Percentiles rank a stretch among this genome's conserved stretches.
Conservation (phyloP, 2,888 invertebrate species). For the Sminthurinus aureus region DNA sequence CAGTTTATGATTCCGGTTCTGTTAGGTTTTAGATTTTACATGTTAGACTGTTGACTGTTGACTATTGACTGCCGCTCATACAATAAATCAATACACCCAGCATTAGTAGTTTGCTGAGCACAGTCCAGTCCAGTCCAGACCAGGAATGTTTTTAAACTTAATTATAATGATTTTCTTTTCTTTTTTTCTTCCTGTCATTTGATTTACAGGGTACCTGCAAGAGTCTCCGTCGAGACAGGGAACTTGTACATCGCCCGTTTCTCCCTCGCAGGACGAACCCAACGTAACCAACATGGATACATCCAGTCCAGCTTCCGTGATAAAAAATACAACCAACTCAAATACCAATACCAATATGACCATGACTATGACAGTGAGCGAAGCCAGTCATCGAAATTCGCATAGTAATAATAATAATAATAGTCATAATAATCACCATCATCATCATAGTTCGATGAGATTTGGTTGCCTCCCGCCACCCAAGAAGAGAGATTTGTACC, state of each 20-base stretch:
- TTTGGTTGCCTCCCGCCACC: slow-evolving; percentile 71
- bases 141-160: too few species aligned
- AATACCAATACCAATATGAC: too few species aligned
- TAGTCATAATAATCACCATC: neutral
- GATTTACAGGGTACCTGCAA: slow-evolving; percentile 56
- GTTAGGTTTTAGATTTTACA: too few species aligned
- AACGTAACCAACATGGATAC: slow-evolving; percentile 57
- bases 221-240: slow-evolving; percentile 62
- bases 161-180: too few species aligned
- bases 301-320: slow-evolving; percentile 44
- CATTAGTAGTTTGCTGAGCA: too few species aligned
- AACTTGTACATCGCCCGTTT: slow-evolving; percentile 68
- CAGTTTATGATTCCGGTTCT: too few species aligned
- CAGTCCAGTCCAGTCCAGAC: too few species aligned
- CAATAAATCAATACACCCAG: too few species aligned
- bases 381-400: neutral
- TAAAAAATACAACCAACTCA: slow-evolving; percentile 32
- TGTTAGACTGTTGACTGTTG: too few species aligned
- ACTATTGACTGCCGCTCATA: too few species aligned
- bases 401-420: neutral
- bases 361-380: too few species aligned
- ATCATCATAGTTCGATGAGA: slow-evolving; percentile 1
- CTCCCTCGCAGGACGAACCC: slow-evolving; percentile 65
- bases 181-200: neutral
- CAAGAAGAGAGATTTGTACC: slow-evolving; percentile 89